Conservation (phyloP, 2,113 vertebrate species). For the Turnix velox region DNA sequence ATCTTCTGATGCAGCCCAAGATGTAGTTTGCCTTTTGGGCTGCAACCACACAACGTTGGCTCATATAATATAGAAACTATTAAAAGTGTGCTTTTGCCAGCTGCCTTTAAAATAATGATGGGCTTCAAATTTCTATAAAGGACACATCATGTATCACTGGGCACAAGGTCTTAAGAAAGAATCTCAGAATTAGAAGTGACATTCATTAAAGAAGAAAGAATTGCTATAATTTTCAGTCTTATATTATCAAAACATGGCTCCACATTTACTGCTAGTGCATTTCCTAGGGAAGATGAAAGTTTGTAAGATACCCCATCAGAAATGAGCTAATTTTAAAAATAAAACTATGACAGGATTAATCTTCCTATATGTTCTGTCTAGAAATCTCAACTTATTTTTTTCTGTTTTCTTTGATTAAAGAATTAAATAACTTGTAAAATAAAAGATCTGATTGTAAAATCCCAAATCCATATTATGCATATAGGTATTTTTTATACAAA, state of each 20-base stretch:
- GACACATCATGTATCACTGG: neutral
- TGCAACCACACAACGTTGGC: too few species aligned
- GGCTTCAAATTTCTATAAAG: neutral
- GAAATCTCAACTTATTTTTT: neutral
- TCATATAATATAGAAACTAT: neutral
- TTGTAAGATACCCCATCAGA: neutral
- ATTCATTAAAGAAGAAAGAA: neutral
- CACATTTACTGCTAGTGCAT: neutral
- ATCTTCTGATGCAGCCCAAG: too few species aligned
- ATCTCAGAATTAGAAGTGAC: neutral
- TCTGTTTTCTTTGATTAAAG: neutral
- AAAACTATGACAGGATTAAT: neutral
- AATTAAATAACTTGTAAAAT: neutral
- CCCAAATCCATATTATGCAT: neutral
- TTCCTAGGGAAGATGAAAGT: neutral
- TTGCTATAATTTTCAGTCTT: neutral
- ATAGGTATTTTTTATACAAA: neutral
- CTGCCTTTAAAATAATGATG: neutral
- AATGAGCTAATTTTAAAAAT: neutral
- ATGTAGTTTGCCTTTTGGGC: too few species aligned
- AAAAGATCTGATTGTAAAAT: neutral
- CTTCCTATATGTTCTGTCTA: neutral
- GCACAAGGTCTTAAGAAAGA: neutral
- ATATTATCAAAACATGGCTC: neutral
- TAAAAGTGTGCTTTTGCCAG: neutral